phyloP scores from a whole-genome alignment of 2,888 invertebrate genomes.

The Itoplectis maculator region DNA sequence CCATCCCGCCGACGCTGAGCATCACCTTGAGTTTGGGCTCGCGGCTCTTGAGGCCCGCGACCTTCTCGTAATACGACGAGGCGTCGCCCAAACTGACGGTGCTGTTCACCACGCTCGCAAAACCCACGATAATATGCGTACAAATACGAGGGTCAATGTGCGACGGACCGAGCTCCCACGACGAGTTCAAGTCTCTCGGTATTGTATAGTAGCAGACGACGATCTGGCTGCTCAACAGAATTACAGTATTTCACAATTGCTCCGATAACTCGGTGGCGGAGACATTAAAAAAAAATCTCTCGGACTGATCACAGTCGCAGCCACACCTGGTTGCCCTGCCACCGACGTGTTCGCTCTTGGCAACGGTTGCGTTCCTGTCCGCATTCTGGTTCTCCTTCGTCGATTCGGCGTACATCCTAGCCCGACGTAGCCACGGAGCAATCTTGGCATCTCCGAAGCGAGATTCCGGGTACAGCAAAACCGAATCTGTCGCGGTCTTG shows the following conservation, averaged over 20 bases:
- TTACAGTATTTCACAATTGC: too few species aligned
- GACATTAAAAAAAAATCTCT: too few species aligned
- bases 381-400: slow-evolving; percentile 78
- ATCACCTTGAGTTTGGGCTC: slow-evolving; percentile 91
- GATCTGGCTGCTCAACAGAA: slow-evolving; percentile 73
- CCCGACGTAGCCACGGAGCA: slow-evolving; percentile 77
- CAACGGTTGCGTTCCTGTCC: slow-evolving; percentile 74
- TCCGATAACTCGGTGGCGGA: too few species aligned
- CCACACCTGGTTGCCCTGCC: slow-evolving; percentile 67
- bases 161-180: slow-evolving; percentile 85
- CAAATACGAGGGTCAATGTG: slow-evolving; percentile 90
- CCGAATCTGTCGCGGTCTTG: slow-evolving; percentile 10
- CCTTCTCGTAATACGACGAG: slow-evolving; percentile 82
- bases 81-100: slow-evolving; percentile 86
- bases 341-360: slow-evolving; percentile 68
- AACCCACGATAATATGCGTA: slow-evolving; percentile 93
- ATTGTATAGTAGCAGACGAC: slow-evolving; percentile 91
- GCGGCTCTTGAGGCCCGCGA: slow-evolving; percentile 86
- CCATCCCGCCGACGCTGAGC: slow-evolving; percentile 90
- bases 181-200: slow-evolving; percentile 83
- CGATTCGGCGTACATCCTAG: slow-evolving; percentile 79
- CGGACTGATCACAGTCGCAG: background rate
- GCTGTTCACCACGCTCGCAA: slow-evolving; percentile 88
- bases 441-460: slow-evolving; percentile 74
- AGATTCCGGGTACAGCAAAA: background rate